Evolutionary conservation across 2,888 invertebrate genomes (phyloP).

Genomic region (Cryptocephalus moraei): DNA sequence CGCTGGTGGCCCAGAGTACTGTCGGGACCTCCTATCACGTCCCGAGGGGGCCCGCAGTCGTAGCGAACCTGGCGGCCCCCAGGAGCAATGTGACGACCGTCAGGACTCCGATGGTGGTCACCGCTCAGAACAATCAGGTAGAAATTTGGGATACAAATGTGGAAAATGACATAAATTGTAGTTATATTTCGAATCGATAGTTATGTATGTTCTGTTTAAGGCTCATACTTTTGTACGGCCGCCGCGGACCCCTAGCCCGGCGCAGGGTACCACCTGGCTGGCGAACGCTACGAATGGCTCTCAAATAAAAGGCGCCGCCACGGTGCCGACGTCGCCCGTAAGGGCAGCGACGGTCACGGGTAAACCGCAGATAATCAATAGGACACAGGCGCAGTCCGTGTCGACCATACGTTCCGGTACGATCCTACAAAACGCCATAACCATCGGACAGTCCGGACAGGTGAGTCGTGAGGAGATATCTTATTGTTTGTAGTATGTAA

Average conservation of each 20-base stretch:
- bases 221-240: conserved; percentile 32
- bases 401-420: conserved; percentile 32
- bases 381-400: conserved; percentile 29
- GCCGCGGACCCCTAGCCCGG: conserved; percentile 36
- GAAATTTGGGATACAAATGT: background rate
- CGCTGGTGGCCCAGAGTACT: conserved; percentile 28
- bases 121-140: conserved; percentile 28
- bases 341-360: conserved; percentile 31
- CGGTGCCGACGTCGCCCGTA: conserved; percentile 34
- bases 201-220: conserved; percentile 5
- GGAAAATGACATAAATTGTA: too few species aligned
- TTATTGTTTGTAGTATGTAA: too few species aligned
- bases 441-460: conserved; percentile 33
- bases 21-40: conserved; percentile 35
- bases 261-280: conserved; percentile 34
- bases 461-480: conserved; percentile 11
- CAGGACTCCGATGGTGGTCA: conserved; percentile 33
- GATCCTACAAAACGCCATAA: conserved; percentile 35
- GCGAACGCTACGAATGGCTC: conserved; percentile 32
- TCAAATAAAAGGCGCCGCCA: conserved; percentile 34
- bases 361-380: conserved; percentile 30
- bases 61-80: conserved; percentile 63
- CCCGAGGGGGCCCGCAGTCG: conserved; percentile 58
- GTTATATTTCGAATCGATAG: too few species aligned
- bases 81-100: conserved; percentile 49